Evolutionary conservation across 2,113 vertebrate genomes (phyloP).

Genomic region (Pachycephala philippinensis): DNA sequence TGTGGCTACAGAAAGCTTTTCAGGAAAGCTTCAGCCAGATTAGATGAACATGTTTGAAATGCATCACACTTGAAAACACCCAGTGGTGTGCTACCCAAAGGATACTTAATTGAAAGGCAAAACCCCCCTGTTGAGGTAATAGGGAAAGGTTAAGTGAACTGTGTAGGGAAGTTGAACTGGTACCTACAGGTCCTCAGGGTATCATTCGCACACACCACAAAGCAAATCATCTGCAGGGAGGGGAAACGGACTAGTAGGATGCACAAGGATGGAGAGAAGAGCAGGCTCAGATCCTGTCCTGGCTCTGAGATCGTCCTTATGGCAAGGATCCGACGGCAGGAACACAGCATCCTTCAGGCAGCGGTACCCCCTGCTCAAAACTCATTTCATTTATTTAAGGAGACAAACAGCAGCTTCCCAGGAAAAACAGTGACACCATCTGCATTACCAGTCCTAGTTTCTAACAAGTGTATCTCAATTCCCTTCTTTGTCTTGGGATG

Average conservation of each 20-base stretch:
- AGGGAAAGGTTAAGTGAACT: background rate
- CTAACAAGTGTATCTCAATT: background rate
- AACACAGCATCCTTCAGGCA: background rate
- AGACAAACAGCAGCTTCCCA: background rate
- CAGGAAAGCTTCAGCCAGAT: background rate
- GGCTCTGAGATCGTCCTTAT: background rate
- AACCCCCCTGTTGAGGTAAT: background rate
- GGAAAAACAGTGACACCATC: background rate
- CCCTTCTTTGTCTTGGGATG: background rate
- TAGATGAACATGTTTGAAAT: background rate
- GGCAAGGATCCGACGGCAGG: background rate
- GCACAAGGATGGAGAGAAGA: background rate
- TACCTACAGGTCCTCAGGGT: background rate
- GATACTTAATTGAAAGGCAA: background rate
- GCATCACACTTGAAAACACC: background rate
- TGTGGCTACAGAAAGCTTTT: background rate
- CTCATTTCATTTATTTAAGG: background rate
- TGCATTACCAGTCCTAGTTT: background rate
- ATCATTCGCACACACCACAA: background rate
- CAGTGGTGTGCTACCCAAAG: background rate
- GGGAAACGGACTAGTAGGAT: background rate
- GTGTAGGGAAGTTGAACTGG: background rate
- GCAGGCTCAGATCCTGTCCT: background rate
- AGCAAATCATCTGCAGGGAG: background rate
- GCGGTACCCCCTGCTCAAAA: background rate